Base-by-base conservation (phyloP, 2,888 invertebrate species). In the Marasmarcha lunaedactyla region DNA sequence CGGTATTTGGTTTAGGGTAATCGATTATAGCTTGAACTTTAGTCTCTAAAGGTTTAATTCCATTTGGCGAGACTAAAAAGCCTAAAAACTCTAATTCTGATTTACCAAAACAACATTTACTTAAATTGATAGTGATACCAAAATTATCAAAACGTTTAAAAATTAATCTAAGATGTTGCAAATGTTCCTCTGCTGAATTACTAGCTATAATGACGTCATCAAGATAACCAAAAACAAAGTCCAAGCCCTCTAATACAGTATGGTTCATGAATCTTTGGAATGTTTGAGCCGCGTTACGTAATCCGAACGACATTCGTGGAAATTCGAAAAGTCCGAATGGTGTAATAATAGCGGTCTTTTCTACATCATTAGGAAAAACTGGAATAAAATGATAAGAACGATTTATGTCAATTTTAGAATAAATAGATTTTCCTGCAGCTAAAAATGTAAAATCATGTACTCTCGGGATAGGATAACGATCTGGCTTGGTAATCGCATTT, bases 241-340 rank as follows among this genome's bases (percentile, higher is more conserved):
- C 4, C 10, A 30, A 30, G 10, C 30, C 30, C 30, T 30, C 30
- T 10, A 30, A 30, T n/a, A 30, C 30, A 30, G 30, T 30, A 30
- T 30, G 30, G 30, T 30, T 30, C 30, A 30, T 30, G 11, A 30
- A 42, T 25, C 13, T 41, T 36, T 2, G 39, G 41, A n/a, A n/a
- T n/a, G n/a, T n/a, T n/a, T n/a, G n/a, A n/a, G n/a, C n/a, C n/a
- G n/a, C n/a, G n/a, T n/a, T n/a, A n/a, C n/a, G n/a, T n/a, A n/a
- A n/a, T n/a, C n/a, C n/a, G n/a, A n/a, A n/a, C n/a, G n/a, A n/a
- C n/a, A n/a, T n/a, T n/a, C n/a, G n/a, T n/a, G n/a, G n/a, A n/a
- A n/a, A n/a, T n/a, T n/a, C n/a, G n/a, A n/a, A n/a, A n/a, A n/a
- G n/a, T n/a, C n/a, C n/a, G n/a, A n/a, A n/a, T n/a, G n/a, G n/a